phyloP scores from a whole-genome alignment of 1,140 invertebrate species.

The Asobara japonica region DNA sequence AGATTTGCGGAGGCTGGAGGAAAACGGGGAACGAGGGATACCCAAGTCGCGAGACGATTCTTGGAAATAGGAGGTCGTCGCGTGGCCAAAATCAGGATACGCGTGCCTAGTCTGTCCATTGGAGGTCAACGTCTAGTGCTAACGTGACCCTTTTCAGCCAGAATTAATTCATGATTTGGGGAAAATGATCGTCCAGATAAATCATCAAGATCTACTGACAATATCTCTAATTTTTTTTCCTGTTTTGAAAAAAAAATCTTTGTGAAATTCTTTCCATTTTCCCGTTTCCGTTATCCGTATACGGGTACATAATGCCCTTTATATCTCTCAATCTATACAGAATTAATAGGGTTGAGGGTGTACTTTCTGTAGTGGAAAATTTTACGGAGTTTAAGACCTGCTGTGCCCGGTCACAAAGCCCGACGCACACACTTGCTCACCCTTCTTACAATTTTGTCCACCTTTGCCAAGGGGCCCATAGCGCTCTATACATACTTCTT shows the following conservation, averaged over 20 bases:
- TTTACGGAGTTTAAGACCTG: not conserved
- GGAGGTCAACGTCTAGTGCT: no score
- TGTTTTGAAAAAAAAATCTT: no score
- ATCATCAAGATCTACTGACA: not conserved
- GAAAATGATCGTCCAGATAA: no score
- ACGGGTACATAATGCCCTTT: conserved; percentile 30
- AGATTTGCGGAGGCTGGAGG: conserved; percentile 19
- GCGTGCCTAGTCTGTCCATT: conserved; percentile 36
- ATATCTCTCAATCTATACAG: not conserved
- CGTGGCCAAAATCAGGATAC: conserved; percentile 31
- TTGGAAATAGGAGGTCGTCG: conserved; percentile 28
- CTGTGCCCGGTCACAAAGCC: not conserved
- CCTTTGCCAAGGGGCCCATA: conserved; percentile 16
- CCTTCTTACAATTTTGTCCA: conserved; percentile 1
- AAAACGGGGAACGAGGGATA: conserved; percentile 26
- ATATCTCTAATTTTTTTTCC: not conserved
- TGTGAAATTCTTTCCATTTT: no score
- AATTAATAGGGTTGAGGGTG: conserved; percentile 1
- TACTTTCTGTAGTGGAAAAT: not conserved
- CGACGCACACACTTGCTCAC: not conserved
- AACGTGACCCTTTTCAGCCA: no score
- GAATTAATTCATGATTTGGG: no score
- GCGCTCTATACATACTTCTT: not conserved
- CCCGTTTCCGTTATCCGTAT: conserved; percentile 29
- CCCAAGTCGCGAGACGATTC: conserved; percentile 23